These are phyloP conservation scores for Progne subis DNA, from an alignment of 2,113 vertebrate species.

Conservation along the genomic window DNA sequence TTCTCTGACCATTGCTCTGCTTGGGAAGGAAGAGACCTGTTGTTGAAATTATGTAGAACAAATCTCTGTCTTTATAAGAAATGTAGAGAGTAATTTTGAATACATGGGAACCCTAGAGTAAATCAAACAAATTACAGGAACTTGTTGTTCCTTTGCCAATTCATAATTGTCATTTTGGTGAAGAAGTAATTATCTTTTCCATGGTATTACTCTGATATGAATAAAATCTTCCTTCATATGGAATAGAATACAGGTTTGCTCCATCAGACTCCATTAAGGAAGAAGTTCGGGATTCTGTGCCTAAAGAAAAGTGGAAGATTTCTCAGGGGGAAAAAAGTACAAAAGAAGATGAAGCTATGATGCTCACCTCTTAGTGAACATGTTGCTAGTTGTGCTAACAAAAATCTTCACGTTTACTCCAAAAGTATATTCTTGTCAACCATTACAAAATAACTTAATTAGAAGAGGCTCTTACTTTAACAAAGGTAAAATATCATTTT, in stretches of 20 bases:
- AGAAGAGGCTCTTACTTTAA: background rate
- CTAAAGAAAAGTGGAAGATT: background rate
- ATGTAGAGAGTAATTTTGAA: background rate
- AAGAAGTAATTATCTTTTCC: background rate
- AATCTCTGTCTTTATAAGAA: background rate
- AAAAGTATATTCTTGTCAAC: background rate
- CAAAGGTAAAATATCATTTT: background rate
- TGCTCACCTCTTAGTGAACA: background rate
- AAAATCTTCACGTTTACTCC: background rate
- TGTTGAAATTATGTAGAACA: background rate
- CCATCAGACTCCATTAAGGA: background rate
- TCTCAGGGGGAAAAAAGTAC: background rate
- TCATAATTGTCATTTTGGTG: background rate
- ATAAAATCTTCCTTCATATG: background rate
- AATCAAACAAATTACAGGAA: background rate
- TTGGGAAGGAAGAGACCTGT: background rate
- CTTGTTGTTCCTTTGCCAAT: background rate
- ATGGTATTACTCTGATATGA: background rate
- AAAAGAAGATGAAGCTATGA: background rate
- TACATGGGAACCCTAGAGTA: fast-evolving
- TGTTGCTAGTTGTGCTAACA: background rate
- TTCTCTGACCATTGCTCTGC: fast-evolving
- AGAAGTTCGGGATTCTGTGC: background rate
- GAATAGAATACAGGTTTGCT: background rate
- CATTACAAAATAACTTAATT: background rate